Percentiles rank a stretch among this genome's conserved stretches.
These are phyloP conservation scores for Cheilosia vernalis DNA, from an alignment of 2,888 invertebrate species.

Conservation along the genomic window DNA sequence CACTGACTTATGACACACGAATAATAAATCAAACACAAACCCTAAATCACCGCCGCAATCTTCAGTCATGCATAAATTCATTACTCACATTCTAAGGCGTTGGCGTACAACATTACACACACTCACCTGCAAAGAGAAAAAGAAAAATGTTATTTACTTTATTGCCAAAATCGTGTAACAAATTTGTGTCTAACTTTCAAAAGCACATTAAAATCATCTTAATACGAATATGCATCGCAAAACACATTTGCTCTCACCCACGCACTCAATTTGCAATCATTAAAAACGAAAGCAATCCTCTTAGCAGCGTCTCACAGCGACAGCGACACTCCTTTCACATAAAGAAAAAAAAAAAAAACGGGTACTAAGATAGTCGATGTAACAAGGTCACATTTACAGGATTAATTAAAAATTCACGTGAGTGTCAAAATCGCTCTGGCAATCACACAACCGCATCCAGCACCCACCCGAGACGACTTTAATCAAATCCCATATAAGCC, in stretches of 20 bases:
- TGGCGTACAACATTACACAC: background rate
- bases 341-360: slow-evolving; percentile 17
- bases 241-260: background rate
- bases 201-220: slow-evolving; percentile 31
- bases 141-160: slow-evolving; percentile 1
- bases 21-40: background rate
- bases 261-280: slow-evolving; percentile 43
- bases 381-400: slow-evolving; percentile 56
- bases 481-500: slow-evolving; percentile 24
- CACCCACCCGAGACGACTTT: slow-evolving; percentile 7
- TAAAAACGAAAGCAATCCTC: background rate
- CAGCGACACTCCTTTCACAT: background rate
- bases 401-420: slow-evolving; percentile 61
- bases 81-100: slow-evolving; percentile 3
- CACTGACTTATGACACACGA: background rate
- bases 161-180: slow-evolving; percentile 40
- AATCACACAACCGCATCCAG: background rate
- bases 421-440: slow-evolving; percentile 19
- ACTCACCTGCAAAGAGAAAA: slow-evolving; percentile 51
- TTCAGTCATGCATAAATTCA: background rate
- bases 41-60: background rate
- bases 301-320: background rate
- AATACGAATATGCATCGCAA: no score
- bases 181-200: slow-evolving; percentile 25
- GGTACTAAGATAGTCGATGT: slow-evolving; percentile 17